Evolutionary conservation across 2,113 vertebrate genomes (phyloP).

Genomic region (Rhadina sibilatrix): DNA sequence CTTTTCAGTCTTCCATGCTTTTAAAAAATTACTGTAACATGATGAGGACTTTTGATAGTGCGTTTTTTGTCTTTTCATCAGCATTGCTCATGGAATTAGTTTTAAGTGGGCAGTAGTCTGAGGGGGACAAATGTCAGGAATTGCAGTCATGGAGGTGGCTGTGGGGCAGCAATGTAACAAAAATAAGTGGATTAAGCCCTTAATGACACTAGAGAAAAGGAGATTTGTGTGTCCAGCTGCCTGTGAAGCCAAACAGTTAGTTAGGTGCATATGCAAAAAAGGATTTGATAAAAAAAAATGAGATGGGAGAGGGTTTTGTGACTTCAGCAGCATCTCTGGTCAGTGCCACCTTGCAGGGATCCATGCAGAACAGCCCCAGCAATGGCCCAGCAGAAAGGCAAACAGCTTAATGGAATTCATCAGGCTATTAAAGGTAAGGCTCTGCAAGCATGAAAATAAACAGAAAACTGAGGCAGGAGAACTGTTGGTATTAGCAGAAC

Average conservation of each 20-base stretch:
- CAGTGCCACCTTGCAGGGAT: neutral
- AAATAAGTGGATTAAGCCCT: neutral
- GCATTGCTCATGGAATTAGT: neutral
- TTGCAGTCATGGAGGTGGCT: neutral
- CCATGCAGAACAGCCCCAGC: neutral
- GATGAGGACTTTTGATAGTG: accelerated
- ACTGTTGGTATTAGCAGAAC: neutral
- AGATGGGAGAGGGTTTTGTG: neutral
- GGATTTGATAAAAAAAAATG: neutral
- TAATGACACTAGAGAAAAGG: neutral
- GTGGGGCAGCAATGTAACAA: neutral
- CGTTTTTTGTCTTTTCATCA: neutral
- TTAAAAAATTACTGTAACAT: neutral
- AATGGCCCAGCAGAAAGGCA: neutral
- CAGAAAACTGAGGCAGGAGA: neutral
- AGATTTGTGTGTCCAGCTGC: neutral
- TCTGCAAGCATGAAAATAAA: neutral
- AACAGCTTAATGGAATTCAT: neutral
- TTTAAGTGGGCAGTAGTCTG: neutral
- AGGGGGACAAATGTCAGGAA: neutral
- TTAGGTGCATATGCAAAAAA: neutral
- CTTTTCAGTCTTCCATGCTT: neutral
- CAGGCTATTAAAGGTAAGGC: neutral
- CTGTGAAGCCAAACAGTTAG: neutral
- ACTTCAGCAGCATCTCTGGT: neutral